These are phyloP conservation scores for Temnopleurus reevesii DNA, from an alignment of 53 echinoderm and acorn worm species.

Conservation along the genomic window DNA sequence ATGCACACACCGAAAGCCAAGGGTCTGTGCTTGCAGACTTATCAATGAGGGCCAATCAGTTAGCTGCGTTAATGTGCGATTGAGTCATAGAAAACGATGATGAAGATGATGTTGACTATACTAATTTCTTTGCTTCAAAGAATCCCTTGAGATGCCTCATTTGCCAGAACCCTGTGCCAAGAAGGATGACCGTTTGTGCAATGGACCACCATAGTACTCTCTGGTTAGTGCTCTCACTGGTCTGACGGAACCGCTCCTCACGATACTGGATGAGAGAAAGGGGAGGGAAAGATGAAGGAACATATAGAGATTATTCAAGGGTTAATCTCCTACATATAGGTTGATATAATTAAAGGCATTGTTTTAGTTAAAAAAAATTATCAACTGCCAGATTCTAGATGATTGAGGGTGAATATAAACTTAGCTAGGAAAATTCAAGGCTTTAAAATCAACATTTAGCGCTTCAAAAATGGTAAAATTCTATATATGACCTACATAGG, in stretches of 20 bases:
- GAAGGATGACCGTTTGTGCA: constrained; percentile 87
- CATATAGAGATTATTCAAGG: neutral
- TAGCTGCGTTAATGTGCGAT: too few species aligned
- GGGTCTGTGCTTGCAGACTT: too few species aligned
- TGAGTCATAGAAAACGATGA: neutral
- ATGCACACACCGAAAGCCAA: too few species aligned
- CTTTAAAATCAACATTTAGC: too few species aligned
- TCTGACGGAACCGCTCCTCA: constrained; percentile 95
- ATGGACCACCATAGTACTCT: constrained; percentile 99
- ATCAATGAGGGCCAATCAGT: too few species aligned
- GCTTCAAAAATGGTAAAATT: too few species aligned
- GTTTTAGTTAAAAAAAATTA: too few species aligned
- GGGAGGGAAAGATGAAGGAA: neutral
- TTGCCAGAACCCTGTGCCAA: constrained; percentile 97
- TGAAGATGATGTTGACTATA: constrained; percentile 58
- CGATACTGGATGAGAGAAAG: constrained; percentile 72
- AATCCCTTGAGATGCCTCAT: constrained; percentile 99
- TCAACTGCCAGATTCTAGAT: too few species aligned
- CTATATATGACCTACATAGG: too few species aligned
- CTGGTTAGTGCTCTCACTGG: constrained; percentile 99
- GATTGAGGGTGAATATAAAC: too few species aligned
- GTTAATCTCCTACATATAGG: neutral
- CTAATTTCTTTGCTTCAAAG: constrained; percentile 99
- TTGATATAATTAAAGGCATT: too few species aligned
- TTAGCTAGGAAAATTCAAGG: too few species aligned